Evolutionary conservation across 1,140 invertebrate species (phyloP).

Genomic region (Homarus americanus): DNA sequence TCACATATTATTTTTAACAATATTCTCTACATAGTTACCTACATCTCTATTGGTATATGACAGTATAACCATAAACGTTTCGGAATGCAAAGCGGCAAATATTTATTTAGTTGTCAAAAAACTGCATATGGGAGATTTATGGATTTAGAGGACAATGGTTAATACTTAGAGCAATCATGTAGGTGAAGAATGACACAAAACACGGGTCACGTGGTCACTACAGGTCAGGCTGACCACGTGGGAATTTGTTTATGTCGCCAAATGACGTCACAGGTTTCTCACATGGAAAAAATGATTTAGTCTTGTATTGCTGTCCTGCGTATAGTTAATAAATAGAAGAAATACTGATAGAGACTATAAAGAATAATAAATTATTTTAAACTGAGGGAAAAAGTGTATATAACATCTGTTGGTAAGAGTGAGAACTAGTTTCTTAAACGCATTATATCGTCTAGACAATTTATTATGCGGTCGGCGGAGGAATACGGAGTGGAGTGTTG

Average conservation of each 20-base stretch:
- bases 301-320: neutral
- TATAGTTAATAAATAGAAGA: neutral
- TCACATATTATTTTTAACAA: neutral
- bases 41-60: neutral
- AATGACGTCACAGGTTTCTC: slow-evolving; percentile 64
- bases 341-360: neutral
- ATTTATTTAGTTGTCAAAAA: neutral
- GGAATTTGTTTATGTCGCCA: slow-evolving; percentile 72
- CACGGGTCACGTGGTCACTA: slow-evolving; percentile 70
- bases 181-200: slow-evolving; percentile 31
- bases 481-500: slow-evolving; percentile 65
- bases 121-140: neutral
- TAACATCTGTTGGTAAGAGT: neutral
- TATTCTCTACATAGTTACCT: neutral
- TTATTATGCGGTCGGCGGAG: slow-evolving; percentile 70
- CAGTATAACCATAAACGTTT: neutral
- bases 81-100: neutral
- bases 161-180: neutral
- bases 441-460: slow-evolving; percentile 70
- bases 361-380: neutral
- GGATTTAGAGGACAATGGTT: neutral
- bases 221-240: slow-evolving; percentile 67
- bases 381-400: neutral
- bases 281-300: slow-evolving; percentile 38
- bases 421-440: slow-evolving; percentile 52